phyloP scores from a whole-genome alignment of 2,797 vertebrate genomes.

The Hybognathus amarus region DNA sequence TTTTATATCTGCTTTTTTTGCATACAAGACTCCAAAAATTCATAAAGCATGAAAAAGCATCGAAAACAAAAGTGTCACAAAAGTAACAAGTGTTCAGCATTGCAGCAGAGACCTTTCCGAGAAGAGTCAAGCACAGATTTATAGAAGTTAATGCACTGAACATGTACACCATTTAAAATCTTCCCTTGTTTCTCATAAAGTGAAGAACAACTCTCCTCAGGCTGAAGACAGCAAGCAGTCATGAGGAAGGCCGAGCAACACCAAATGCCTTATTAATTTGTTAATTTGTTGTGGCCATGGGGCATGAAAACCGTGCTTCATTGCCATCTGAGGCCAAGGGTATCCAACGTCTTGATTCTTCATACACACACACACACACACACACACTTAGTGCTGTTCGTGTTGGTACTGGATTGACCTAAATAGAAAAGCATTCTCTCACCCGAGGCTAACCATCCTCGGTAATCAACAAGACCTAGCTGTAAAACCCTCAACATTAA shows the following conservation, averaged over 20 bases:
- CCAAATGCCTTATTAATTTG: constrained; percentile 84
- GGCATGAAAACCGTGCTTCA: constrained; percentile 80
- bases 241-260: constrained; percentile 81
- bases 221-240: constrained; percentile 75
- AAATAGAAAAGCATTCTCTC: constrained; percentile 44
- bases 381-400: constrained; percentile 15
- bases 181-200: background rate
- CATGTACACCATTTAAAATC: background rate
- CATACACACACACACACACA: constrained; percentile 31
- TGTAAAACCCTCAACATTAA: background rate
- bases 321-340: constrained; percentile 83
- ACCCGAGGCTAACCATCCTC: constrained; percentile 29
- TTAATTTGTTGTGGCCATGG: constrained; percentile 81
- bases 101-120: background rate
- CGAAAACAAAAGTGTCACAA: background rate
- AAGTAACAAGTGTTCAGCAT: background rate
- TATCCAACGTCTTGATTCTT: constrained; percentile 67
- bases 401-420: constrained; percentile 38
- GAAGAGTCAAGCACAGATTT: constrained; percentile 15
- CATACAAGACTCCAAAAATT: background rate
- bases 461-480: constrained; percentile 28
- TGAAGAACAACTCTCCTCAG: constrained; percentile 62
- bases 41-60: background rate
- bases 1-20: background rate
- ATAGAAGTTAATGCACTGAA: background rate